Evolutionary conservation across 1,140 invertebrate species (phyloP).

Genomic region (Frieseomelitta varia): DNA sequence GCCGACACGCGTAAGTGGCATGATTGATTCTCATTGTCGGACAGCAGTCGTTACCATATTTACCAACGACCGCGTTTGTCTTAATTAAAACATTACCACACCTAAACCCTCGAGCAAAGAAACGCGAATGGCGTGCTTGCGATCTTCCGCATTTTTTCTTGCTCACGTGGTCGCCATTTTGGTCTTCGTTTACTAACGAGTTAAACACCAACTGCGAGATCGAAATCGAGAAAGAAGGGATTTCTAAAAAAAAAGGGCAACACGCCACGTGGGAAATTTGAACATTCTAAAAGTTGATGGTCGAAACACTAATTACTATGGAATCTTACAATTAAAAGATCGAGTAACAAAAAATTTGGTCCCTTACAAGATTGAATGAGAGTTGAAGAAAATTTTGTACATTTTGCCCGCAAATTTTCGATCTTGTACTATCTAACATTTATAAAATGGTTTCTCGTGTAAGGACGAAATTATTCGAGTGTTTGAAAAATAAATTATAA

Average conservation of each 20-base stretch:
- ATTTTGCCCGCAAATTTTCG: not conserved
- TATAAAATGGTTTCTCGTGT: not conserved
- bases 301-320: not conserved
- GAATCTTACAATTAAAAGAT: not conserved
- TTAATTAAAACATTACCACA: slow-evolving; percentile 70
- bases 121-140: slow-evolving; percentile 48
- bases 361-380: not conserved
- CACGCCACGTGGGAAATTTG: not conserved
- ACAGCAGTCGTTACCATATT: slow-evolving; percentile 71
- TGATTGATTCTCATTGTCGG: slow-evolving; percentile 73
- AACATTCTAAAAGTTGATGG: not conserved
- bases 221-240: not conserved
- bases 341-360: not conserved
- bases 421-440: too few species aligned
- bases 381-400: not conserved
- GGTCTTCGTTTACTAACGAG: not conserved
- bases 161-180: slow-evolving; percentile 1
- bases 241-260: not conserved
- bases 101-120: slow-evolving; percentile 34
- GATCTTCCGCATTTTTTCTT: slow-evolving; percentile 35
- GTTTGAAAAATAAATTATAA: not conserved
- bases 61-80: slow-evolving; percentile 67
- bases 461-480: not conserved
- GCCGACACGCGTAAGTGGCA: slow-evolving; percentile 67
- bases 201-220: not conserved